Conservation (phyloP, 1,140 invertebrate species). For the Dufourea novaeangliae region DNA sequence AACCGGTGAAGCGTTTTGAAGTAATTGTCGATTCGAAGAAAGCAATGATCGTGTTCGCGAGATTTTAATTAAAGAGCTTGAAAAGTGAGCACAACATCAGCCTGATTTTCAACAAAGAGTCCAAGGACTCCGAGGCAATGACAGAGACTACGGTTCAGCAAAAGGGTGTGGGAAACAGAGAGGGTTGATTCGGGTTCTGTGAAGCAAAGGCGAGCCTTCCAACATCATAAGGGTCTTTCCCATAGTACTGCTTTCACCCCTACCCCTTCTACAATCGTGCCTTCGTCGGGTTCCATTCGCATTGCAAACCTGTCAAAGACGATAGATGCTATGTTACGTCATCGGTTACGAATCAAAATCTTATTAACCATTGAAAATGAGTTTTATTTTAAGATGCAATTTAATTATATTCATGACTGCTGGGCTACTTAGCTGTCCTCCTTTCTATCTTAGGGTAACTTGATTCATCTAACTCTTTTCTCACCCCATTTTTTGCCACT, state of each 20-base stretch:
- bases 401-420: slow-evolving; percentile 75
- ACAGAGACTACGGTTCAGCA: neutral
- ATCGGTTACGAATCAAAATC: slow-evolving; percentile 76
- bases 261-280: neutral
- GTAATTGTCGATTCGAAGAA: neutral
- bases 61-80: slow-evolving; percentile 70
- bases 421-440: slow-evolving; percentile 26
- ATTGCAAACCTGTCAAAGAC: slow-evolving; percentile 49
- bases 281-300: slow-evolving; percentile 13
- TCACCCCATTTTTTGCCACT: slow-evolving; percentile 2
- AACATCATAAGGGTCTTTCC: slow-evolving; percentile 46
- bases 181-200: slow-evolving; percentile 20
- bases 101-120: slow-evolving; percentile 58
- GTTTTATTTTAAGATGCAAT: slow-evolving; percentile 76
- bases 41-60: slow-evolving; percentile 31
- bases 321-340: slow-evolving; percentile 69
- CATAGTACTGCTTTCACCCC: slow-evolving; percentile 27
- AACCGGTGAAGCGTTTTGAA: neutral
- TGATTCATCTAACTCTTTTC: slow-evolving; percentile 17
- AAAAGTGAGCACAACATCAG: slow-evolving; percentile 60
- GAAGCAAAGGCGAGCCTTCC: slow-evolving; percentile 33
- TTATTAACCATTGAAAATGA: slow-evolving; percentile 77
- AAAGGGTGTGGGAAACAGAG: neutral
- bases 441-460: slow-evolving; percentile 30
- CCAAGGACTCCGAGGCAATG: slow-evolving; percentile 34